A percentile compares a stretch with the other conserved stretches of the same genome.
Conservation (phyloP, 2,113 vertebrate genomes). For the Garra rufa region DNA sequence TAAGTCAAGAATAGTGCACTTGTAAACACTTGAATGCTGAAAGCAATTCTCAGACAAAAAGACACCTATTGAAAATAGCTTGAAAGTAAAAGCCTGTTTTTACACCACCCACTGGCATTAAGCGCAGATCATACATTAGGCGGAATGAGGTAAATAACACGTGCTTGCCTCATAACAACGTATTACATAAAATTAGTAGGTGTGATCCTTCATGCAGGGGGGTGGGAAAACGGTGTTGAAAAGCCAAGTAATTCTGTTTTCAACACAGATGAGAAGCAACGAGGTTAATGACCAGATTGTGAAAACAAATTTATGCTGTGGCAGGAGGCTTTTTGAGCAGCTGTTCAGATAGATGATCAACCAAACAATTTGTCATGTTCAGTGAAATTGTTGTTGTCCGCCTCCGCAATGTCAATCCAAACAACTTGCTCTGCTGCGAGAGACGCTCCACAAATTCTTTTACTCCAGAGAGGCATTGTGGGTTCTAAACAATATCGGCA, state of each 20-base stretch:
- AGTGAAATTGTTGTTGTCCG: conserved; percentile 43
- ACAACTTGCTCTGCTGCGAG: conserved; percentile 39
- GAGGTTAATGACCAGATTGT: conserved; percentile 60
- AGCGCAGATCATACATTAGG: neutral
- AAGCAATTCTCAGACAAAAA: neutral
- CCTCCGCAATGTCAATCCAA: conserved; percentile 30
- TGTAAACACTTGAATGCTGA: neutral
- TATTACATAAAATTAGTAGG: conserved; percentile 27
- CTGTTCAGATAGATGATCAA: conserved; percentile 53
- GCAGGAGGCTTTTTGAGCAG: conserved; percentile 56
- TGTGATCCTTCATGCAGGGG: conserved; percentile 3
- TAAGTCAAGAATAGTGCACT: neutral
- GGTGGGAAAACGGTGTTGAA: neutral
- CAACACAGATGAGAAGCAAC: conserved; percentile 39
- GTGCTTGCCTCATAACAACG: conserved; percentile 19
- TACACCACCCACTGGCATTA: conserved; percentile 8
- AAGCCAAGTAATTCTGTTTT: conserved; percentile 35
- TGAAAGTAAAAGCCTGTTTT: neutral
- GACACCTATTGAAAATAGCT: conserved; percentile 7
- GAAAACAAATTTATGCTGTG: conserved; percentile 55
- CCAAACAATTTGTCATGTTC: conserved; percentile 51
- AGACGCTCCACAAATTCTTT: conserved; percentile 24
- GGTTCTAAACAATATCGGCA: conserved; percentile 28
- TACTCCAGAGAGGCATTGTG: neutral
- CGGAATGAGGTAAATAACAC: conserved; percentile 10